Evolutionary conservation across 2,797 vertebrate genomes (phyloP).

Genomic region (Peromyscus eremicus): DNA sequence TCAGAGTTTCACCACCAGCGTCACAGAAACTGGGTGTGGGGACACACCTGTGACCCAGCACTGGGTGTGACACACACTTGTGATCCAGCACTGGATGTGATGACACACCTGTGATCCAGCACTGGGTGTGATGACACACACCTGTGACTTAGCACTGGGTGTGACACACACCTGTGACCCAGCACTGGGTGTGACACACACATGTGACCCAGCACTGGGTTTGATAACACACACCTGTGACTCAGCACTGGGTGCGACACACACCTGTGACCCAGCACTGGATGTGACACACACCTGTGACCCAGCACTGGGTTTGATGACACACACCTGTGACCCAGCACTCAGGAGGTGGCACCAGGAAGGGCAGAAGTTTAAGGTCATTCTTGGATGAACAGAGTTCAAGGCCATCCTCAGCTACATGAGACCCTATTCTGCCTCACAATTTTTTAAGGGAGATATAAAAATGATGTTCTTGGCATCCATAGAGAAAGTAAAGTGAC

Average conservation of each 20-base stretch:
- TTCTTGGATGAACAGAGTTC: neutral
- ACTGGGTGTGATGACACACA: too few relatives aligned
- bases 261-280: neutral
- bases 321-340: neutral
- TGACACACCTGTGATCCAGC: neutral
- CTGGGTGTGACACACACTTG: too few relatives aligned
- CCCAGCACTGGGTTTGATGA: neutral
- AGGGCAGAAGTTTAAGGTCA: neutral
- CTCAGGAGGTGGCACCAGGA: neutral
- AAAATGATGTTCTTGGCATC: neutral
- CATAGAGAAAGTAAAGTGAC: neutral
- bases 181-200: neutral
- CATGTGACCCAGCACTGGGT: neutral
- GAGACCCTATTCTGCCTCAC: neutral
- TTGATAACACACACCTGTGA: neutral
- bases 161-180: too few relatives aligned
- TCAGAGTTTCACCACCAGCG: neutral
- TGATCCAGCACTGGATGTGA: too few relatives aligned
- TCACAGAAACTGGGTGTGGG: neutral
- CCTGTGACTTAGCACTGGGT: neutral
- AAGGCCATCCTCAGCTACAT: neutral
- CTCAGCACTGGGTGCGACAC: too few relatives aligned
- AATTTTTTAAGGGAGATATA: neutral
- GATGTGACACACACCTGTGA: too few relatives aligned
- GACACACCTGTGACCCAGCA: neutral